Conservation (phyloP, 2,797 vertebrate species). For the Thaleichthys pacificus region DNA sequence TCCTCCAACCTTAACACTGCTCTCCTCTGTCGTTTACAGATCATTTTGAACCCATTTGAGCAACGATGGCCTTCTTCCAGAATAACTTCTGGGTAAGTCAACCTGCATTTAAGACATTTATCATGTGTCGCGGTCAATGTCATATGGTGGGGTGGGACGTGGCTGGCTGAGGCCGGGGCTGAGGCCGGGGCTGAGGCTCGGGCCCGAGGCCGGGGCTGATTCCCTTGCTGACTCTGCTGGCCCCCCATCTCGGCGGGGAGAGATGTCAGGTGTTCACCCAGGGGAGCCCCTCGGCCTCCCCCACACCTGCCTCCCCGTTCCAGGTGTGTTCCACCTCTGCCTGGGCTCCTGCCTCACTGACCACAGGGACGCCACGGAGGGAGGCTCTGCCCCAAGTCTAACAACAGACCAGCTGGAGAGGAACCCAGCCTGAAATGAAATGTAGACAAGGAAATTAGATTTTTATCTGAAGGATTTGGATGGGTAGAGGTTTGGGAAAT, state of each 20-base stretch:
- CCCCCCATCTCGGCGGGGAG: too few species aligned
- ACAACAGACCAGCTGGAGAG: neutral
- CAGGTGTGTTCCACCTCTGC: neutral
- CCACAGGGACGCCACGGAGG: too few species aligned
- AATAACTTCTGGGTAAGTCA: constrained; percentile 61
- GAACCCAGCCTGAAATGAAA: neutral
- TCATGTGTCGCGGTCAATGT: neutral
- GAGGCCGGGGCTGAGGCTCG: too few species aligned
- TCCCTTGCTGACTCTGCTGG: too few species aligned
- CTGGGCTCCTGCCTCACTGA: neutral
- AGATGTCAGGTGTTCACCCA: too few species aligned
- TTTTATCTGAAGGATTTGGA: neutral
- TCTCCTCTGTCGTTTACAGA: constrained; percentile 34
- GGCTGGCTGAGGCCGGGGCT: neutral
- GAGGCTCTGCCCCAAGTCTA: too few species aligned
- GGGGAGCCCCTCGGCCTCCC: too few species aligned
- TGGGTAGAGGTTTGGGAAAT: neutral
- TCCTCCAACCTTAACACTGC: neutral
- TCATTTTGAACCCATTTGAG: constrained; percentile 29
- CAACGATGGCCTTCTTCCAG: constrained; percentile 49
- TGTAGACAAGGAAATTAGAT: neutral
- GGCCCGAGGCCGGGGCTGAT: too few species aligned
- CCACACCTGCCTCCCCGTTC: too few species aligned
- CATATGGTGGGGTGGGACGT: neutral
- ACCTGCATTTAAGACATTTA: neutral